phyloP scores from a whole-genome alignment of 2,797 vertebrate species.

The Protosalanx chinensis region DNA sequence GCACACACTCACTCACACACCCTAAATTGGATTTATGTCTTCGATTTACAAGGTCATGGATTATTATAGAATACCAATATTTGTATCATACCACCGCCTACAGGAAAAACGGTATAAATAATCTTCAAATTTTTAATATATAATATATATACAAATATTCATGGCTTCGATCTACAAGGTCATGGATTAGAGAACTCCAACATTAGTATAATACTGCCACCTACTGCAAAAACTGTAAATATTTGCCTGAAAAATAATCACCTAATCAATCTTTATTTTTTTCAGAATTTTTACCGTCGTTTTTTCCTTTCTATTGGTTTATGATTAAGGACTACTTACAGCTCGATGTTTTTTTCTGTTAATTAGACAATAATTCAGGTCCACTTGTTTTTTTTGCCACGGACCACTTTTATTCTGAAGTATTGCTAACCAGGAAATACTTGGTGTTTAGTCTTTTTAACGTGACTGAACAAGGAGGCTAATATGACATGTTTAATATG shows the following conservation, averaged over 20 bases:
- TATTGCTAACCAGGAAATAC: neutral
- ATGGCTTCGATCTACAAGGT: neutral
- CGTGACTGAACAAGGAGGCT: neutral
- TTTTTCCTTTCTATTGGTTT: no score
- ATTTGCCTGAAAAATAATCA: neutral
- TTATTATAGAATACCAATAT: no score
- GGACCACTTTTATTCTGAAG: neutral
- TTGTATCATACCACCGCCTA: constrained; percentile 40
- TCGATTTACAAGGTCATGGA: neutral
- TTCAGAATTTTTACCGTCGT: no score
- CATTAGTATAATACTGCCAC: constrained; percentile 28
- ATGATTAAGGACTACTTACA: no score
- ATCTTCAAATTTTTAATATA: no score
- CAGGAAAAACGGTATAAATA: neutral
- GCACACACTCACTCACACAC: neutral
- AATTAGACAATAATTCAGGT: neutral
- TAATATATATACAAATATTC: no score
- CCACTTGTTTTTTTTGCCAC: neutral
- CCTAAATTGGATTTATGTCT: neutral
- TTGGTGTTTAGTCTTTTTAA: neutral
- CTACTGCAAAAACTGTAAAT: constrained; percentile 29
- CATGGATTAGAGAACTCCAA: no score
- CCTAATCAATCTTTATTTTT: no score
- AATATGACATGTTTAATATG: constrained; percentile 17
- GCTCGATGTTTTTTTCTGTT: no score